Base-by-base conservation (phyloP, 2,888 invertebrate species). In the Eupithecia pulchellata region DNA sequence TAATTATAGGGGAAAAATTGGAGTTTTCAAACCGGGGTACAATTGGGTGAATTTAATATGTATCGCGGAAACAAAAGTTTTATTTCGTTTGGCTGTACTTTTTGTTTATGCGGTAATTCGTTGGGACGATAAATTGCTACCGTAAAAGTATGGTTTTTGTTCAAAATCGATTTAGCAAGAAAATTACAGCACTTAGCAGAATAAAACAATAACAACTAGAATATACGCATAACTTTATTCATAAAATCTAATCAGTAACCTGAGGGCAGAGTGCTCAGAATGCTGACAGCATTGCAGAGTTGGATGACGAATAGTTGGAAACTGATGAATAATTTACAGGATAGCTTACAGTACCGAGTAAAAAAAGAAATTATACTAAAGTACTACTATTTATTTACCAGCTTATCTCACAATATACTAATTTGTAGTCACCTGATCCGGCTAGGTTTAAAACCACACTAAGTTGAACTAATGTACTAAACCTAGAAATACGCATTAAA, bases 1-100 rank as follows among this genome's bases (percentile, higher is more conserved):
- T 77, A 79, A 81, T 81, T 79, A 75, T 29, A 55, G 72, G 75
- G 62, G 67, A 73, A 75, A 78, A 74, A 60, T 60, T 61, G 34
- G 32, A 66, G 60, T 61, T 60, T 52, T 60, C 58, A 61, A 60
- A 17, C 60, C 58, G n/a, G 32, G 6, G 64, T 64, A 52, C 66
- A 65, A 69, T 70, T 68, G 67, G 58, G 60, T 71, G 27, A 47
- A 36, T 57, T 66, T 67, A 36, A 68, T 71, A 71, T 71, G 69
- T 68, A 75, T 73, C 58, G 60, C 27, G 27, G 69, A 69, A 55
- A 60, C 58, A 60, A 52, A 71, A 70, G 63, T 62, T 69, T 65
- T 32, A 58, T 60, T 73, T 55, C 62, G 64, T 72, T 68, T 70
- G 68, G 55, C 36, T 47, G 64, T 58, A 34, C 20, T 42, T 57